These are phyloP conservation scores for Plestiodon gilberti DNA, from an alignment of 2,113 vertebrate species.

Conservation along the genomic window DNA sequence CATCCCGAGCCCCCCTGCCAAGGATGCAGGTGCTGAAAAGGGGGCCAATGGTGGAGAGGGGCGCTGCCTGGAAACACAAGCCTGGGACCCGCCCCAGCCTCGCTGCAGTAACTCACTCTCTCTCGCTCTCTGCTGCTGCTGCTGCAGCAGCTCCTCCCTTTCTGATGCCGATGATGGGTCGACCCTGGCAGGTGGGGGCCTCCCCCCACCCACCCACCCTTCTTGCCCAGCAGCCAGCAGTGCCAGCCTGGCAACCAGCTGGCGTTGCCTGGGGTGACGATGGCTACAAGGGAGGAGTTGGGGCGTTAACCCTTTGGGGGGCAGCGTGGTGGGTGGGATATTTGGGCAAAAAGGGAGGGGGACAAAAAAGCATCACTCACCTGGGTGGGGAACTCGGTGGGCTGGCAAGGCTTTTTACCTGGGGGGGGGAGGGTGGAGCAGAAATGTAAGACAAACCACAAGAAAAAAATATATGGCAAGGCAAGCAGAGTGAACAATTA, in stretches of 20 bases:
- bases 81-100: not conserved
- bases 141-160: not conserved
- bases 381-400: too few relatives aligned
- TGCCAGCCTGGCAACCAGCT: not conserved
- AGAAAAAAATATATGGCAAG: too few relatives aligned
- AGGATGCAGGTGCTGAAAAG: not conserved
- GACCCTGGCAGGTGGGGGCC: not conserved
- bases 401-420: too few relatives aligned
- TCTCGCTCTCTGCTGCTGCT: not conserved
- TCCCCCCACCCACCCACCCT: not conserved
- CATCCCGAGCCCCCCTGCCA: not conserved
- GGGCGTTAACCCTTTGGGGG: not conserved
- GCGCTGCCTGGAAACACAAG: too few relatives aligned
- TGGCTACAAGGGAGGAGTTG: too few relatives aligned
- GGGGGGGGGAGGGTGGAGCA: too few relatives aligned
- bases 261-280: not conserved
- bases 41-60: not conserved
- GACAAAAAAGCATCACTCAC: too few relatives aligned
- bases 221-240: not conserved
- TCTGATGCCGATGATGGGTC: not conserved
- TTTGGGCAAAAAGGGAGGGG: too few relatives aligned
- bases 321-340: conserved; percentile 33
- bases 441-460: too few relatives aligned
- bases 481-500: too few relatives aligned
- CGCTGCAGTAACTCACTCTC: not conserved